Conservation (phyloP, 2,797 vertebrate species). For the Myotis planiceps region DNA sequence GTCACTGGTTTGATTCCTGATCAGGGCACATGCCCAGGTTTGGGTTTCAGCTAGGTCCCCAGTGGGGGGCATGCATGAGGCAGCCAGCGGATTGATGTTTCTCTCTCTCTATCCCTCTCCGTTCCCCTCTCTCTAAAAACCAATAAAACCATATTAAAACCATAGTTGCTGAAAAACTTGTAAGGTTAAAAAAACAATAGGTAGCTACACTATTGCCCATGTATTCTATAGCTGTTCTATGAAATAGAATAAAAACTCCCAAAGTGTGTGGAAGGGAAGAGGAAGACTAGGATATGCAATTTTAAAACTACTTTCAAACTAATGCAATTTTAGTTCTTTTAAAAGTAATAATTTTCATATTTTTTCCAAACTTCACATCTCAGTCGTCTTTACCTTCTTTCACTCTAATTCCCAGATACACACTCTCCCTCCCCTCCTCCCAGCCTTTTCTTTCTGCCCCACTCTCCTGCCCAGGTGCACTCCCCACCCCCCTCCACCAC, state of each 20-base stretch:
- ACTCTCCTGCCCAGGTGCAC: rapidly evolving
- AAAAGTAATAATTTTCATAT: not conserved
- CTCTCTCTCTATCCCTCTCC: no score
- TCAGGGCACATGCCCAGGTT: no score
- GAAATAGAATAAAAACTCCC: not conserved
- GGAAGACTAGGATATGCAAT: not conserved
- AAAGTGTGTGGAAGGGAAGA: not conserved
- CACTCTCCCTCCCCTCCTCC: no score
- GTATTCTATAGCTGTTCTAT: not conserved
- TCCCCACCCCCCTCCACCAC: rapidly evolving
- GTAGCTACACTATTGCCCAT: not conserved
- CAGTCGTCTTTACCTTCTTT: not conserved
- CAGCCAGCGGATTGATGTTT: no score
- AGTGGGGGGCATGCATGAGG: no score
- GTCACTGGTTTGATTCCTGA: no score
- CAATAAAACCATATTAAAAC: no score
- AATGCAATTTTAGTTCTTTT: not conserved
- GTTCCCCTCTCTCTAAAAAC: no score
- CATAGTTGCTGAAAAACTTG: no score
- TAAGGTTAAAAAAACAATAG: no score
- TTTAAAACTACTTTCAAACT: not conserved
- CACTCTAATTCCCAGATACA: not conserved
- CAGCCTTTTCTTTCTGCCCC: no score
- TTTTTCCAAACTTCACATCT: not conserved
- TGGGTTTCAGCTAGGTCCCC: no score